phyloP scores from a whole-genome alignment of 2,888 invertebrate genomes.

The Hanleya hanleyi region DNA sequence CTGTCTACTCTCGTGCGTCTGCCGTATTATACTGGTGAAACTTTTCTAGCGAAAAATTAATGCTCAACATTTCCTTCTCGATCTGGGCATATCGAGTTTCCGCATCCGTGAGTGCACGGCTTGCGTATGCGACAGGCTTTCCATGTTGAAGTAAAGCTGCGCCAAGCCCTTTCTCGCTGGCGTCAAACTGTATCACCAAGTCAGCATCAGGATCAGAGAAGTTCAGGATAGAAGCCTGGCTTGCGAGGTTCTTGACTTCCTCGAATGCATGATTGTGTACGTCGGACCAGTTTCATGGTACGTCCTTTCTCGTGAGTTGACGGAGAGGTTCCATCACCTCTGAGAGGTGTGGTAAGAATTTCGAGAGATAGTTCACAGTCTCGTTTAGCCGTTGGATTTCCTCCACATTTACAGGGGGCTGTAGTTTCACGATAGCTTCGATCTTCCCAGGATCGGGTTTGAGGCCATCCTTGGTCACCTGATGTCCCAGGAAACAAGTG shows the following conservation, averaged over 20 bases:
- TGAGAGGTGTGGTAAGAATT: conserved; percentile 14
- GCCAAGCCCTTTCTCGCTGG: conserved; percentile 9
- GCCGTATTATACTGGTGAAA: conserved; percentile 21
- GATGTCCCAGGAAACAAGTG: not conserved
- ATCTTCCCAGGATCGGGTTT: conserved; percentile 12
- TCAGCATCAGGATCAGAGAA: not conserved
- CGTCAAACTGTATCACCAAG: conserved; percentile 12
- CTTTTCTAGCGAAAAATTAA: conserved; percentile 14
- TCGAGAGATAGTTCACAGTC: conserved; percentile 15
- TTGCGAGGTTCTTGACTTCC: not conserved
- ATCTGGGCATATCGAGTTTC: conserved; percentile 23
- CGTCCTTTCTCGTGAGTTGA: not conserved
- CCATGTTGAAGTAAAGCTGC: conserved; percentile 16
- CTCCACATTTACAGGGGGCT: not conserved
- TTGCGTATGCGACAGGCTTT: conserved; percentile 21
- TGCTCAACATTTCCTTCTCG: too few species aligned
- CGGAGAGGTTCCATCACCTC: conserved; percentile 1
- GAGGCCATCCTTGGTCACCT: not conserved
- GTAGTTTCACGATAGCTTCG: conserved; percentile 5
- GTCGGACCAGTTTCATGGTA: not conserved
- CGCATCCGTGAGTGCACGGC: conserved; percentile 18
- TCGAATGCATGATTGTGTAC: not conserved
- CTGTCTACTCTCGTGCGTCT: conserved; percentile 6
- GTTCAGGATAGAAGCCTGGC: not conserved
- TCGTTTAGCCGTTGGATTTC: conserved; percentile 11